A percentile compares a stretch with the other conserved stretches of the same genome.
Conservation (phyloP, 2,888 invertebrate genomes). For the Steinernema scapterisci region DNA sequence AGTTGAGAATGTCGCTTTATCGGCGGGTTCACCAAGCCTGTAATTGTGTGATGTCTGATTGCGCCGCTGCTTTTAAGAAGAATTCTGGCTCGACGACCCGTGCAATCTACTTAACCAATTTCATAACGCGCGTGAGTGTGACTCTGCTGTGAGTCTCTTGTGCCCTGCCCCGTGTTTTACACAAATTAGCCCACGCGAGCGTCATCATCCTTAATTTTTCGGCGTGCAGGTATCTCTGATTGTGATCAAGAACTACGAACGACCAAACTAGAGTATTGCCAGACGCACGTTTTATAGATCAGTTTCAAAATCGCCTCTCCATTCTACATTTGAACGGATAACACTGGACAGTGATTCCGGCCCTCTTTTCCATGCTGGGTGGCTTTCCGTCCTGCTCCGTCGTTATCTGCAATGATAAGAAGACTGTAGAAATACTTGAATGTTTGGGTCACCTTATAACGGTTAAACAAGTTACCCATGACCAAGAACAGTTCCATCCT, state of each 20-base stretch:
- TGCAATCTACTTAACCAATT: not conserved
- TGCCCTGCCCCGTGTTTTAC: not conserved
- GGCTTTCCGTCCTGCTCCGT: not conserved
- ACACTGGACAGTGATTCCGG: conserved; percentile 1
- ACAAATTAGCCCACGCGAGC: not conserved
- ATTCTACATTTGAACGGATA: not conserved
- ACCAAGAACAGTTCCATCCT: conserved; percentile 37
- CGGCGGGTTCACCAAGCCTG: too few species aligned
- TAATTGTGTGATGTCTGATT: too few species aligned
- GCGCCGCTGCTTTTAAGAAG: too few species aligned
- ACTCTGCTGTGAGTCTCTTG: too few species aligned
- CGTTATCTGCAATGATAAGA: not conserved
- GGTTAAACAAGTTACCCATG: conserved; percentile 31
- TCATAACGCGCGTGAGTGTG: too few species aligned
- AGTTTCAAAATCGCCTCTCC: not conserved
- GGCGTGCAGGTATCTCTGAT: not conserved
- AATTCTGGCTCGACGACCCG: not conserved
- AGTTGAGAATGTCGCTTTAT: too few species aligned
- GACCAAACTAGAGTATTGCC: not conserved
- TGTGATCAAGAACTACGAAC: not conserved
- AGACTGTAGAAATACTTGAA: too few species aligned
- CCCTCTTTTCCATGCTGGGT: not conserved
- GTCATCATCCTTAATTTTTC: too few species aligned
- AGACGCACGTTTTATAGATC: too few species aligned
- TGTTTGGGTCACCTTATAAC: conserved; percentile 22